Conservation (phyloP, 64 coral and sea anemone genomes). For the Cladopsammia gracilis region DNA sequence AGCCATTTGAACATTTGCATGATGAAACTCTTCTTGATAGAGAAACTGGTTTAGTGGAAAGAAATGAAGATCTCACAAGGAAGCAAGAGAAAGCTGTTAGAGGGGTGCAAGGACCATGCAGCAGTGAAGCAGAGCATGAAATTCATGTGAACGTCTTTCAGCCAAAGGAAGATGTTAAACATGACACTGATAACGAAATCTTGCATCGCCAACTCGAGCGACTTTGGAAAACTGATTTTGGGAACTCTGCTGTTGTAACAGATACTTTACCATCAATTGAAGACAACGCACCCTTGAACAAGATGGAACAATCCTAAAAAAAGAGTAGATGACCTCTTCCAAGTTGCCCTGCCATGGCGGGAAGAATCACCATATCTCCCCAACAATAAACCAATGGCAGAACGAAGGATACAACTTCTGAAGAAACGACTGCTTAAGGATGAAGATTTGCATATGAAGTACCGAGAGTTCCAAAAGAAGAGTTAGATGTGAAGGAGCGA, state of each 20-base stretch:
- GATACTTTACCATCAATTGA: slow-evolving; percentile 12
- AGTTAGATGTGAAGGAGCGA: slow-evolving; percentile 2
- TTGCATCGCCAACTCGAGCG: no score
- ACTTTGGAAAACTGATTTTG: slow-evolving; percentile 62
- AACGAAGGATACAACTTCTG: slow-evolving; percentile 19
- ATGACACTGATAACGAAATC: no score
- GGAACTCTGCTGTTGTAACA: not conserved
- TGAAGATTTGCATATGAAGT: slow-evolving; percentile 7
- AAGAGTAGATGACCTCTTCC: slow-evolving; percentile 48
- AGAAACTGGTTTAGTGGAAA: no score
- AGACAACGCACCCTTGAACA: slow-evolving; percentile 37
- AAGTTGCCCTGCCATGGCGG: slow-evolving; percentile 53
- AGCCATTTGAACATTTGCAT: no score
- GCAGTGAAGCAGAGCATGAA: no score
- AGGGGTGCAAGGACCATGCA: no score
- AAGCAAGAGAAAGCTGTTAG: not conserved
- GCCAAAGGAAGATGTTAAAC: no score
- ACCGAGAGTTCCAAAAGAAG: slow-evolving; percentile 11
- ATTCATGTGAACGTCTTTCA: no score
- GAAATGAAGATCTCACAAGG: not conserved
- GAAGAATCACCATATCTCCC: slow-evolving; percentile 45
- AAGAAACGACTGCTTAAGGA: slow-evolving; percentile 35
- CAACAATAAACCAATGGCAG: slow-evolving; percentile 59
- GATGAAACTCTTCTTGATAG: no score
- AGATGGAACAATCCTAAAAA: slow-evolving; percentile 39